These are phyloP conservation scores for Serilophus lunatus DNA, from an alignment of 2,113 vertebrate species.

Conservation along the genomic window DNA sequence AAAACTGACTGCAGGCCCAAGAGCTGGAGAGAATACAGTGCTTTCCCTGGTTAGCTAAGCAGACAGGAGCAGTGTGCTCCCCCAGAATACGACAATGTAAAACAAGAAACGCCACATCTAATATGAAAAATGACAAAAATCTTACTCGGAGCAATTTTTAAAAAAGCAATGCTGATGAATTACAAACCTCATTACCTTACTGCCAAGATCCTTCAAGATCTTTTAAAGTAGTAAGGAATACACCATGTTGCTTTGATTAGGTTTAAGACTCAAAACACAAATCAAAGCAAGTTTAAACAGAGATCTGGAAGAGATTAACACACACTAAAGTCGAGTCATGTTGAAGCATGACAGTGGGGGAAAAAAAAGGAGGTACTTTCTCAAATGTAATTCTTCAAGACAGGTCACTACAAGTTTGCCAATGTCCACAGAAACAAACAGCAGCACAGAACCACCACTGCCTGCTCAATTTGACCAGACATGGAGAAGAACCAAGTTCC, in stretches of 20 bases:
- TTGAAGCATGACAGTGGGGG: background rate
- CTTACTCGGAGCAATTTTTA: background rate
- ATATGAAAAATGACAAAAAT: background rate
- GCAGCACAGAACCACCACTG: background rate
- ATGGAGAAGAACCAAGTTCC: background rate
- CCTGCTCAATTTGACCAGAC: background rate
- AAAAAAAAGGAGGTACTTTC: slow-evolving; percentile 4
- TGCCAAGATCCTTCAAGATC: background rate
- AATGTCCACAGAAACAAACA: background rate
- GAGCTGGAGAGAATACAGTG: background rate
- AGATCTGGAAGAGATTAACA: slow-evolving; percentile 32
- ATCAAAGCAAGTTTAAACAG: slow-evolving; percentile 40
- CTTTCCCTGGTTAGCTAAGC: background rate
- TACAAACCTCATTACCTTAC: background rate
- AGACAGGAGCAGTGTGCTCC: background rate
- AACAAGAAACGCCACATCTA: background rate
- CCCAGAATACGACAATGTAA: background rate
- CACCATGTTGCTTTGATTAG: slow-evolving; percentile 1
- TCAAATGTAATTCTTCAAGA: background rate
- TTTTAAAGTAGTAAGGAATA: background rate
- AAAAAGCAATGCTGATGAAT: background rate
- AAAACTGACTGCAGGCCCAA: background rate
- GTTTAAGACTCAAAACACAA: background rate
- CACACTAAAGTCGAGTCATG: background rate
- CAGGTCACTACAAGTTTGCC: background rate